A percentile compares a stretch with the other conserved stretches of the same genome.
Evolutionary conservation across 1,140 invertebrate species (phyloP).

Genomic region (Probaryconus sp.): DNA sequence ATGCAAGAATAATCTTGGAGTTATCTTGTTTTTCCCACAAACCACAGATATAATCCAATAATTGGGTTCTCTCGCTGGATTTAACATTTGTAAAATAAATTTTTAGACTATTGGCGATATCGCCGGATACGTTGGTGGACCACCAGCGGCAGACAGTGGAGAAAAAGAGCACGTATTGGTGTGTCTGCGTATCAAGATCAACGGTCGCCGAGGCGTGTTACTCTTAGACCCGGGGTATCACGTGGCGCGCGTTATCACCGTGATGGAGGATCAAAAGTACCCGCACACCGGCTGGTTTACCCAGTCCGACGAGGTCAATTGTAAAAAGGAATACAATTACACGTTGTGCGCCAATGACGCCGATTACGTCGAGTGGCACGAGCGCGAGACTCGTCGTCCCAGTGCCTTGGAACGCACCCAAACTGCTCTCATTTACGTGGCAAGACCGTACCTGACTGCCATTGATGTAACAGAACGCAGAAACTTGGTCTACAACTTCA

Average conservation of each 20-base stretch:
- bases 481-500: constrained; percentile 92
- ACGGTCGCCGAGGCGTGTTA: constrained; percentile 85
- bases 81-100: no score
- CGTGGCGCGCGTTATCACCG: constrained; percentile 88
- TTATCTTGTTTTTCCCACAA: no score
- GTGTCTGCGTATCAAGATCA: constrained; percentile 85
- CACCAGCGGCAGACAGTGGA: constrained; percentile 81
- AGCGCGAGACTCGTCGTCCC: constrained; percentile 83
- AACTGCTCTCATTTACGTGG: constrained; percentile 85
- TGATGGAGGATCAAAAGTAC: constrained; percentile 90
- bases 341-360: constrained; percentile 81
- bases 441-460: constrained; percentile 87
- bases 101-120: constrained; percentile 82
- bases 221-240: constrained; percentile 95
- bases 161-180: constrained; percentile 95
- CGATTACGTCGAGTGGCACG: constrained; percentile 90
- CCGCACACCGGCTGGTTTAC: constrained; percentile 94
- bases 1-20: no score
- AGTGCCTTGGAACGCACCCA: constrained; percentile 76
- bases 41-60: no score
- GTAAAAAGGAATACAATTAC: constrained; percentile 90
- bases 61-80: no score
- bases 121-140: constrained; percentile 82
- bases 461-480: constrained; percentile 92
- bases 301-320: constrained; percentile 85